phyloP scores from a whole-genome alignment of 2,888 invertebrate genomes.

The Leptopilina syphax region DNA sequence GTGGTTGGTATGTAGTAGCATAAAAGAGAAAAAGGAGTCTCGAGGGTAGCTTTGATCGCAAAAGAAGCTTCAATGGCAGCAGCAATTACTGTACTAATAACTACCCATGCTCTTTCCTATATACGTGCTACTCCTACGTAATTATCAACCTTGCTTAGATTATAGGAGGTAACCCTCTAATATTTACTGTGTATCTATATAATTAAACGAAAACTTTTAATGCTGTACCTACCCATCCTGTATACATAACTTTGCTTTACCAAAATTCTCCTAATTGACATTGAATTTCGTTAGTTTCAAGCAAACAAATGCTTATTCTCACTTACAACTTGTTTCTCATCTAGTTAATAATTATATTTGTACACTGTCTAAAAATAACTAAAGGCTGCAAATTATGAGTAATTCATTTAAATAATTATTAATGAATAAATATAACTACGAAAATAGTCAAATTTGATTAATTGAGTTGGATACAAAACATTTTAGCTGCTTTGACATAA shows the following conservation, averaged over 20 bases:
- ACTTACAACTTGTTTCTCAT: too few species aligned
- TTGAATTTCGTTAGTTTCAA: neutral
- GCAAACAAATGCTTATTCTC: neutral
- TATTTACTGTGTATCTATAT: slow-evolving; percentile 18
- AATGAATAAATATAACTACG: too few species aligned
- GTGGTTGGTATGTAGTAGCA: neutral
- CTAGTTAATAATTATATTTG: too few species aligned
- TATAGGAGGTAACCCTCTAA: slow-evolving; percentile 16
- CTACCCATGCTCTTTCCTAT: slow-evolving; percentile 27
- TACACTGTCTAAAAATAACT: too few species aligned
- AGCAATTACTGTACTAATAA: slow-evolving; percentile 35
- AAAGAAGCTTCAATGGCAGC: slow-evolving; percentile 22
- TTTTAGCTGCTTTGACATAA: too few species aligned
- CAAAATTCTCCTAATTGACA: slow-evolving; percentile 11
- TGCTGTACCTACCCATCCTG: neutral
- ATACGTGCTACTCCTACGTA: slow-evolving; percentile 4
- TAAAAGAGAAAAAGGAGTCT: neutral
- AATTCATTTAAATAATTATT: too few species aligned
- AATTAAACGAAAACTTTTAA: slow-evolving; percentile 21
- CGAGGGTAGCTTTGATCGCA: slow-evolving; percentile 22
- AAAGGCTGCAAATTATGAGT: too few species aligned
- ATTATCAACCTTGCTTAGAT: slow-evolving; percentile 20
- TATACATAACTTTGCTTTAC: neutral
- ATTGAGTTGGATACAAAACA: too few species aligned
- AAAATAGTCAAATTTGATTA: too few species aligned